Base-by-base conservation (phyloP, 2,113 vertebrate genomes). In the Saguinus imperator region DNA sequence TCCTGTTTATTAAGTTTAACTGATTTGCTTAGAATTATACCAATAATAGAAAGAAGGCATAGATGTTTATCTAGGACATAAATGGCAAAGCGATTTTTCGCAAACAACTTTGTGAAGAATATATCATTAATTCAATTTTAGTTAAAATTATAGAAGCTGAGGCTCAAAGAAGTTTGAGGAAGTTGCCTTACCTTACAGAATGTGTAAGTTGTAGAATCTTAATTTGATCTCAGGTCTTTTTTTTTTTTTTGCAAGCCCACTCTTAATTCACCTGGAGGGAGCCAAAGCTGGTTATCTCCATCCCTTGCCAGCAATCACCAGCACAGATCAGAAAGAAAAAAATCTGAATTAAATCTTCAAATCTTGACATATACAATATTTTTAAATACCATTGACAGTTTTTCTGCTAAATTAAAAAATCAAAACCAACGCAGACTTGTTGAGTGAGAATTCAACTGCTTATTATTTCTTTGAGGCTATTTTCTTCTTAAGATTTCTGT, bases 401-500 rank as follows among this genome's bases (percentile, higher is more conserved):
- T 91, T 94, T 52, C 80, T 70, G 25, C 2, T 57, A 57, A 40
- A 81, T 27, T 17, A 64, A 40, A 37, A 72, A 16, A 92, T 95
- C 83, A 64, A 45, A 93, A 91, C 1, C 13, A 10, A n/a, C 64
- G 91, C 0, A 18, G 8, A 40, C 35, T 88, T 77, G 61, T 29
- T 97, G 9, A 95, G 5, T 94, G 75, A 95, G 87, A 97, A 92
- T 96, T 97, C 43, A 75, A 57, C 14, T 95, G 6, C 52, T 98
- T 98, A 94, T 96, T 97, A 88, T 35, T 97, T 97, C 58, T 91
- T 97, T 86, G 64, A 94, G 29, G 23, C 91, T 94, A 96, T 91
- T 97, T 98, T 97, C 27, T 76, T 95, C 40, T 16, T n/a, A 86
- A 98, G 98, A 96, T 91, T 17, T 57, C 72, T 98, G 57, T 97